Evolutionary conservation across 2,797 vertebrate genomes (phyloP).

Genomic region (Crenichthys baileyi): DNA sequence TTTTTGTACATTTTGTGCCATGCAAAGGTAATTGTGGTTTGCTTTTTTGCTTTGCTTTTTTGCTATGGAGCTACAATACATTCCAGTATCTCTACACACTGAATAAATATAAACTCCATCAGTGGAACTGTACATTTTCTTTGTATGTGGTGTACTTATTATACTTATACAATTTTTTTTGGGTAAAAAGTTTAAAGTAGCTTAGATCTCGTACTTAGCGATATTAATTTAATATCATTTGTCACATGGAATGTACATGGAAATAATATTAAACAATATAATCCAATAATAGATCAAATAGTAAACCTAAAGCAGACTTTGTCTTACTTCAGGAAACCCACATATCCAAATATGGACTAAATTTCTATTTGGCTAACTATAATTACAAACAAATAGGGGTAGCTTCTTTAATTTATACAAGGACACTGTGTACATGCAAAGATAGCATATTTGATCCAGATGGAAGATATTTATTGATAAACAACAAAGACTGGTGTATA

Average conservation of each 20-base stretch:
- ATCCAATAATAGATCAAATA: too few relatives aligned
- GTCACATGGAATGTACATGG: not conserved
- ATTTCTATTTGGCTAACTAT: not conserved
- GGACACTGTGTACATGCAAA: not conserved
- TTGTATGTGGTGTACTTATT: not conserved
- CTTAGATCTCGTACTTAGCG: too few relatives aligned
- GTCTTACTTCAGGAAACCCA: not conserved
- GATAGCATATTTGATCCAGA: not conserved
- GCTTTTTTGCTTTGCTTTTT: not conserved
- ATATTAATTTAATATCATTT: not conserved
- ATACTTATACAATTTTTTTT: too few relatives aligned
- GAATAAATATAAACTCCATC: not conserved
- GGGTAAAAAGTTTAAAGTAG: too few relatives aligned
- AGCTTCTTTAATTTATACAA: not conserved
- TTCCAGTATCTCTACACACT: not conserved
- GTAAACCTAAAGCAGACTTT: too few relatives aligned
- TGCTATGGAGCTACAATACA: not conserved
- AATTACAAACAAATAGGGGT: not conserved
- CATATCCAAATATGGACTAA: not conserved
- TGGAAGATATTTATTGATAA: not conserved
- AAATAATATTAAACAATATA: too few relatives aligned
- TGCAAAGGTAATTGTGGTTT: not conserved
- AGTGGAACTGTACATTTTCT: not conserved
- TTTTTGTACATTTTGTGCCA: not conserved
- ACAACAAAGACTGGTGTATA: not conserved